Conservation (phyloP, 2,113 vertebrate genomes). For the Erythrocebus patas region DNA sequence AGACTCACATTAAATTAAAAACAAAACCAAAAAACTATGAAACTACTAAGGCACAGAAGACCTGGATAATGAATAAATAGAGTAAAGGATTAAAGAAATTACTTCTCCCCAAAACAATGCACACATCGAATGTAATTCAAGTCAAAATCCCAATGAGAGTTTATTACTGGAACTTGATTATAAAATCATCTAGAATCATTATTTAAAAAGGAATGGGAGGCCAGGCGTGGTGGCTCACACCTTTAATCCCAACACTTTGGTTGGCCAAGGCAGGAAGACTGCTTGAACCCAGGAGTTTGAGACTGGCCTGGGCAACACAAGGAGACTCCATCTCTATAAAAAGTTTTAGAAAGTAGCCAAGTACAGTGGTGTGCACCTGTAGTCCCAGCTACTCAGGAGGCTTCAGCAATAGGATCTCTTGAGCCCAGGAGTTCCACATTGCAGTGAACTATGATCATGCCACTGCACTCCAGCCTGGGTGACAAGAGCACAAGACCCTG, state of each 20-base stretch:
- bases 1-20: background rate
- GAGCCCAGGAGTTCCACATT: background rate
- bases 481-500: background rate
- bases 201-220: no score
- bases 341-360: background rate
- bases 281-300: background rate
- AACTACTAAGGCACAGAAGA: background rate
- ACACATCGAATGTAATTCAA: background rate
- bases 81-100: background rate
- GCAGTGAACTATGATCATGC: background rate
- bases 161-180: background rate
- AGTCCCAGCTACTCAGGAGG: background rate
- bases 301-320: background rate
- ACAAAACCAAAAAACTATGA: background rate
- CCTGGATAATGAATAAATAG: background rate
- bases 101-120: background rate
- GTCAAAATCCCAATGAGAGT: background rate
- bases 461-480: background rate
- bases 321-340: background rate
- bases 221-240: background rate
- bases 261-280: background rate
- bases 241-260: background rate
- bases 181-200: background rate
- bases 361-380: background rate
- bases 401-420: background rate